Evolutionary conservation across 2,113 vertebrate genomes (phyloP), one percentile per base, ranked within the genome.

Genomic region (Caloenas nicobarica): DNA sequence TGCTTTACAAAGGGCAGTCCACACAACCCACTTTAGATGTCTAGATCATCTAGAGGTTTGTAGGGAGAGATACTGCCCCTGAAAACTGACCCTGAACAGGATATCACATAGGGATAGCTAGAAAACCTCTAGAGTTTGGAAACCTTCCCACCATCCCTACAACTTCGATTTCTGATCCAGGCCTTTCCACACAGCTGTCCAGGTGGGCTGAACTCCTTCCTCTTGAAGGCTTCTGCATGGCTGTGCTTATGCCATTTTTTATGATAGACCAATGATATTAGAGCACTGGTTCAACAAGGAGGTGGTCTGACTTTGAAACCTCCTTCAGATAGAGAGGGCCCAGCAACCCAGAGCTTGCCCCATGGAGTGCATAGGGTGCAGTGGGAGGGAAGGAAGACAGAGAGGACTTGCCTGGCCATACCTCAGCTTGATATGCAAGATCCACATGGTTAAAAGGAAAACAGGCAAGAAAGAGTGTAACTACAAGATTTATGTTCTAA

Each of bases 311-410:
- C 1, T 42, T 82, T 68, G 48, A 65, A 83, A 22, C 14, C 23
- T 85, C 23, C 33, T 82, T 79, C 51, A 58, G 29, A 29, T 15
- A 34, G 38, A 1, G 7, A 51, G 10, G 23, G 8, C 21, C 82
- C 7, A 1, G 48, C 44, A 46, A 50, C 2, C 26, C 2, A 0
- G 23, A 56, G 16, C 12, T 1, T 76, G 9, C 6, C 14, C 36
- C 12, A 14, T 1, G n/a, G 8, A 69, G 1, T 2, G 7, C 9
- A 10, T 19, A 61, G 58, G 8, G 2, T n/a, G 12, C 5, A 5
- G 17, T 57, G 26, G 12, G 19, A 86, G 1, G 8, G 13, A 72
- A 53, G 25, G 23, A 74, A 90, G 40, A 28, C 2, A 4, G 50
- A 36, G 13, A 58, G 10, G 7, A n/a, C 86, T 82, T 68, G 2